phyloP scores from a whole-genome alignment of 2,888 invertebrate genomes.

The Drosophila mimetica region DNA sequence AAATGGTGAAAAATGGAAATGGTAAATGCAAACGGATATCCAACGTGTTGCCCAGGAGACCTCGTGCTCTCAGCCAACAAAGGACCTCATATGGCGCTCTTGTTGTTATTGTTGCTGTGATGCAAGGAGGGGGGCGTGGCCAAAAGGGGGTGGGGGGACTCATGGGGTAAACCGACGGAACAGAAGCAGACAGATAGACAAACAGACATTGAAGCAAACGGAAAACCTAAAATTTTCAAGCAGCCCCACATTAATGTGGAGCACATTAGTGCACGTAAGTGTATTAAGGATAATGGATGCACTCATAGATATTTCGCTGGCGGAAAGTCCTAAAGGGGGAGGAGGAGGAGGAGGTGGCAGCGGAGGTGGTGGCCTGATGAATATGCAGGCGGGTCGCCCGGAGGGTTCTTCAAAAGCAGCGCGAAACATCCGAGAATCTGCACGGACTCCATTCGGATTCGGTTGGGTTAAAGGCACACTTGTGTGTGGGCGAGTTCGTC shows the following conservation, averaged over 20 bases:
- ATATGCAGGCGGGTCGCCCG: conserved; percentile 10
- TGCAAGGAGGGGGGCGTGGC: conserved; percentile 17
- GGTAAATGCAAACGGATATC: conserved; percentile 53
- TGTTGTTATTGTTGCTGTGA: conserved; percentile 7
- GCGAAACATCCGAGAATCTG: conserved; percentile 11
- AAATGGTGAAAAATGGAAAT: conserved; percentile 11
- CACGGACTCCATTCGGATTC: conserved; percentile 2
- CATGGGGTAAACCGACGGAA: neutral
- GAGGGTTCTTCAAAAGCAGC: conserved; percentile 16
- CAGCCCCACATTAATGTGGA: conserved; percentile 72
- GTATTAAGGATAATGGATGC: conserved; percentile 79
- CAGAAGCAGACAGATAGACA: conserved; percentile 1
- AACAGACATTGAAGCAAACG: conserved; percentile 10
- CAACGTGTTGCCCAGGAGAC: conserved; percentile 61
- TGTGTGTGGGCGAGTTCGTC: conserved; percentile 10
- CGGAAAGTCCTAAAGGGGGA: conserved; percentile 19
- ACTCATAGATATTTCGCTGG: conserved; percentile 75
- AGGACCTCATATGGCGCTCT: conserved; percentile 20
- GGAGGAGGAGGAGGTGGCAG: neutral
- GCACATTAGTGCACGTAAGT: conserved; percentile 72
- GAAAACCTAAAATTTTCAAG: conserved; percentile 61
- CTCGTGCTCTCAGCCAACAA: conserved; percentile 32
- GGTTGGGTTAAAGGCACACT: conserved; percentile 7
- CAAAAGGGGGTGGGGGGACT: neutral
- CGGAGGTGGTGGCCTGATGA: conserved; percentile 8